These are phyloP conservation scores for Scarus forsteni DNA, from an alignment of 2,797 vertebrate species.

Conservation along the genomic window DNA sequence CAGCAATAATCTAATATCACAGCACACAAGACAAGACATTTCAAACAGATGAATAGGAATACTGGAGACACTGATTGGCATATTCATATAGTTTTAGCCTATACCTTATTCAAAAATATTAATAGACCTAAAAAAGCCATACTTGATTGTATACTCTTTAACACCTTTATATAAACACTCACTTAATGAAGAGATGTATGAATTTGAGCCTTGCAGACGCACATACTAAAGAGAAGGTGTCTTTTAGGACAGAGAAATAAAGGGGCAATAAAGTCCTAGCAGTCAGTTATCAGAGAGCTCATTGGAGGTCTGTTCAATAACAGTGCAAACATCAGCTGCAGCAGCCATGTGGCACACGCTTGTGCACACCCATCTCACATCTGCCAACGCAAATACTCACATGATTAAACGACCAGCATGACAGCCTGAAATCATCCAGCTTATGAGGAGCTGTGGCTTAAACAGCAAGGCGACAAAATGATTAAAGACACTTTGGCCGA, in stretches of 20 bases:
- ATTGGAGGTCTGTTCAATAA: conserved; percentile 13
- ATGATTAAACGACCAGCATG: conserved; percentile 33
- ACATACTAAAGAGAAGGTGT: background rate
- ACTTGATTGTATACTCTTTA: background rate
- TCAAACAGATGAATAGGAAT: too few relatives aligned
- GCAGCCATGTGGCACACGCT: conserved; percentile 3
- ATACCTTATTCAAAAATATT: too few relatives aligned
- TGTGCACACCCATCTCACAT: conserved; percentile 9
- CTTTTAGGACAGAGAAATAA: background rate
- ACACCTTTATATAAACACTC: background rate
- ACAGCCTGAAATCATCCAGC: conserved; percentile 10
- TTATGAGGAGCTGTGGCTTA: background rate
- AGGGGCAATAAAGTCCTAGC: background rate
- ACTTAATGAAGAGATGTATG: background rate
- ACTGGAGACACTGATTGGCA: too few relatives aligned
- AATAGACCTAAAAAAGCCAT: too few relatives aligned
- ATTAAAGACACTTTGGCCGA: conserved; percentile 9
- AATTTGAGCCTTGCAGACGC: background rate
- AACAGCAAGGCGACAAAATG: background rate
- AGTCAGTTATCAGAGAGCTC: background rate
- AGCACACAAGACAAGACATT: too few relatives aligned
- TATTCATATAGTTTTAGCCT: too few relatives aligned
- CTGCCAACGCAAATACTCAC: conserved; percentile 39
- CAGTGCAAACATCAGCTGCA: conserved; percentile 28
- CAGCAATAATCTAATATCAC: too few relatives aligned